phyloP scores from a whole-genome alignment of 2,113 vertebrate species.

The Plotosus lineatus region DNA sequence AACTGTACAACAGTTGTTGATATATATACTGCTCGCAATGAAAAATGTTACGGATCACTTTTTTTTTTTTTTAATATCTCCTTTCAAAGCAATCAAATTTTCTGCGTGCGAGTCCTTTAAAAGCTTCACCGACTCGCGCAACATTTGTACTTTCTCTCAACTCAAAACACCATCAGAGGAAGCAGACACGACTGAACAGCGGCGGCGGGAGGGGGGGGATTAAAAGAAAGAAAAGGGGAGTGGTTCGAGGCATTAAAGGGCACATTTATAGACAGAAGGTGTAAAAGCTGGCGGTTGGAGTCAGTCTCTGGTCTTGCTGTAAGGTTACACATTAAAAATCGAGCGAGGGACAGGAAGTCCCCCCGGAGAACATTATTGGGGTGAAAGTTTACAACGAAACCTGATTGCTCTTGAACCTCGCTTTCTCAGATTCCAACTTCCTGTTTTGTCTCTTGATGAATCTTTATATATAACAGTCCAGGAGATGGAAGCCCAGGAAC shows the following conservation, averaged over 20 bases:
- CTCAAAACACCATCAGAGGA: conserved; percentile 13
- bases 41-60: conserved; percentile 35
- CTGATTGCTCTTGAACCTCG: too few species aligned
- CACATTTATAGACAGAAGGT: not conserved
- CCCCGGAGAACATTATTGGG: not conserved
- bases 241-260: not conserved
- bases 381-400: not conserved
- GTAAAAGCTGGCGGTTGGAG: not conserved
- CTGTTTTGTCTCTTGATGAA: not conserved
- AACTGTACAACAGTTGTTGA: conserved; percentile 56
- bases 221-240: not conserved
- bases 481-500: not conserved
- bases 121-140: not conserved
- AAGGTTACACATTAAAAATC: not conserved
- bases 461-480: not conserved
- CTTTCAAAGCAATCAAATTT: conserved; percentile 20
- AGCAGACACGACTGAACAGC: conserved; percentile 1
- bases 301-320: not conserved
- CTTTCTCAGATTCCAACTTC: not conserved
- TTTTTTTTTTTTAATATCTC: not conserved
- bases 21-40: conserved; percentile 50
- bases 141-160: not conserved
- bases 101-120: not conserved
- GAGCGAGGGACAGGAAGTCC: not conserved
- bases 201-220: not conserved